A percentile compares a stretch with the other conserved stretches of the same genome.
phyloP scores from a whole-genome alignment of 1,140 invertebrate genomes.

The Pomacea maculata region DNA sequence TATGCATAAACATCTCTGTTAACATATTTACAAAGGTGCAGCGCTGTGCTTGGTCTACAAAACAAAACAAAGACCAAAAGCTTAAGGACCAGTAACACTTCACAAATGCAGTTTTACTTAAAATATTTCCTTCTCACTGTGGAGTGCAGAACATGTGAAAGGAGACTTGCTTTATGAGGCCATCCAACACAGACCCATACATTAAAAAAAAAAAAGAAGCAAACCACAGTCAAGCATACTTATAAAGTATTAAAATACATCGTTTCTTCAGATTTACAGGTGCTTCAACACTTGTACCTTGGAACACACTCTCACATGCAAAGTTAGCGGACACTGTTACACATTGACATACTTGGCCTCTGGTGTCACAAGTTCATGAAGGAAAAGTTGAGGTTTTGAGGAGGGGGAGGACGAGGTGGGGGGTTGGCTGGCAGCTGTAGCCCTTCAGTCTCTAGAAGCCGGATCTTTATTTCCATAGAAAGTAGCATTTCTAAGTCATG shows the following conservation, averaged over 20 bases:
- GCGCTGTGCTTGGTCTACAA: too few species aligned
- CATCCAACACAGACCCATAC: too few species aligned
- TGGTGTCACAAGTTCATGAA: constrained; percentile 35
- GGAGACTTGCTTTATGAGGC: too few species aligned
- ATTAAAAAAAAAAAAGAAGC: background rate
- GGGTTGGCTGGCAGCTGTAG: constrained; percentile 93
- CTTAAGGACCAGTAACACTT: too few species aligned
- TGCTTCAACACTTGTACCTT: background rate
- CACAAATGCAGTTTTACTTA: too few species aligned
- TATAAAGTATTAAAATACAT: background rate
- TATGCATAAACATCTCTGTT: too few species aligned
- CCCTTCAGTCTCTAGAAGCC: constrained; percentile 92
- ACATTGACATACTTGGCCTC: background rate
- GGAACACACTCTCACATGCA: background rate
- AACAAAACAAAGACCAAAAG: too few species aligned
- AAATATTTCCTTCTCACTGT: too few species aligned
- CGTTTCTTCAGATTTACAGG: background rate
- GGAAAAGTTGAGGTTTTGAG: constrained; percentile 84
- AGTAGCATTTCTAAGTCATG: constrained; percentile 91
- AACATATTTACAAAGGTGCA: too few species aligned
- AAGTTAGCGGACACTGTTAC: too few species aligned
- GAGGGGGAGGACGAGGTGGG: constrained; percentile 87
- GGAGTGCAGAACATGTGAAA: too few species aligned
- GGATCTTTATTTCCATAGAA: constrained; percentile 95
- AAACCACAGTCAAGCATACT: background rate